phyloP scores from a whole-genome alignment of 2,888 invertebrate species.

The Keiferia lycopersicella region DNA sequence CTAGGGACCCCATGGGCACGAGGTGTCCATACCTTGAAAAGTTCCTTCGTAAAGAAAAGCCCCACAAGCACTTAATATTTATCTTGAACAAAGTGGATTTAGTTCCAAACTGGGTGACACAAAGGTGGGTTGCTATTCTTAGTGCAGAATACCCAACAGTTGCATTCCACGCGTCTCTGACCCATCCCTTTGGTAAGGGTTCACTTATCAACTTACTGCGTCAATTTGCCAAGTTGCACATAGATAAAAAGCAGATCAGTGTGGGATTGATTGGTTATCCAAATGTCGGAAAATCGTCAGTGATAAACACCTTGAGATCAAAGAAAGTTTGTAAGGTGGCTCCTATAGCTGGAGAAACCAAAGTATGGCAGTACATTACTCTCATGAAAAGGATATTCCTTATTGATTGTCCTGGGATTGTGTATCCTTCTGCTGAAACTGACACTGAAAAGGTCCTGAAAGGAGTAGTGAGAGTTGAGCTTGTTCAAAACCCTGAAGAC shows the following conservation, averaged over 20 bases:
- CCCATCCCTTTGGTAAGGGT: conserved; percentile 98
- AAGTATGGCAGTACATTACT: conserved; percentile 99
- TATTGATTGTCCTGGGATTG: conserved; percentile 99
- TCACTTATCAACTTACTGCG: conserved; percentile 97
- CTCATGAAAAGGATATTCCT: conserved; percentile 98
- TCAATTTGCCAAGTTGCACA: conserved; percentile 96
- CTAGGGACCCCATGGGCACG: conserved; percentile 98
- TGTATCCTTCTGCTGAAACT: conserved; percentile 97
- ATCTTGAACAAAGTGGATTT: conserved; percentile 98
- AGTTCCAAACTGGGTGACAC: conserved; percentile 98
- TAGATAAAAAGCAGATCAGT: conserved; percentile 98
- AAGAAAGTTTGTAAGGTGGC: conserved; percentile 99
- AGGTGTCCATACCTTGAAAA: conserved; percentile 95
- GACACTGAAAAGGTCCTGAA: conserved; percentile 97
- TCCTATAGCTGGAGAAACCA: conserved; percentile 98
- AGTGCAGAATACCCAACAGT: conserved; percentile 98
- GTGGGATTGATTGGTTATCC: conserved; percentile 99
- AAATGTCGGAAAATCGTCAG: conserved; percentile 98
- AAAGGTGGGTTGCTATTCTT: conserved; percentile 97
- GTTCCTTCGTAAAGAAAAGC: conserved; percentile 95
- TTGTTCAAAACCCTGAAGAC: conserved; percentile 96
- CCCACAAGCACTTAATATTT: conserved; percentile 98
- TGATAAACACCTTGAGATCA: conserved; percentile 96
- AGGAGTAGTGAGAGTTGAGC: conserved; percentile 98
- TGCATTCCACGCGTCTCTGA: conserved; percentile 99